Percentiles rank a stretch among this genome's conserved stretches.
Conservation (phyloP, 2,888 invertebrate genomes). For the Kuschelorhynchus macadamiae region DNA sequence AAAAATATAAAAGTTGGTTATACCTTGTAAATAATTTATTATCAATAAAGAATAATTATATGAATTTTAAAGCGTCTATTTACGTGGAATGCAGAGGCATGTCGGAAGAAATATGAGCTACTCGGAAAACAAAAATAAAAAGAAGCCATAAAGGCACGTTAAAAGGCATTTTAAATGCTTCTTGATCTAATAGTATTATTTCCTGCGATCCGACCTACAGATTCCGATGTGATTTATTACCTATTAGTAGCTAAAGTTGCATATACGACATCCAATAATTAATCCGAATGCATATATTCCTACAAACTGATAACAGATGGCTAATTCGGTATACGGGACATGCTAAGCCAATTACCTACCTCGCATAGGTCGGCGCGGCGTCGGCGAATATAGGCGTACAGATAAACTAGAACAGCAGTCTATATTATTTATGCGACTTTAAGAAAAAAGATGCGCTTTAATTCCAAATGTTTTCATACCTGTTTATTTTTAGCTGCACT, state of each 20-base stretch:
- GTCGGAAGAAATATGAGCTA: slow-evolving; percentile 3
- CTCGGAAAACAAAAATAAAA: slow-evolving; percentile 4
- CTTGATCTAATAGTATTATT: slow-evolving; percentile 25
- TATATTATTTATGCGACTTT: no score
- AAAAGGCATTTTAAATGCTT: slow-evolving; percentile 18
- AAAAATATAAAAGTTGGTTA: no score
- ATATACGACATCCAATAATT: slow-evolving; percentile 18
- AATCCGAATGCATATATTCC: slow-evolving; percentile 15
- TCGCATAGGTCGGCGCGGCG: neutral
- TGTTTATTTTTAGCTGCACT: no score
- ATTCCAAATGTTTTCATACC: no score
- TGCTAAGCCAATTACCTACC: neutral
- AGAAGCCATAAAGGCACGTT: slow-evolving; percentile 10
- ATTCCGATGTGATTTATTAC: slow-evolving; percentile 20
- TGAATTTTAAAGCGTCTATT: neutral
- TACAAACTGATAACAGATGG: slow-evolving; percentile 9
- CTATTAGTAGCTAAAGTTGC: slow-evolving; percentile 20
- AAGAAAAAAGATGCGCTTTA: no score
- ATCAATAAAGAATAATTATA: neutral
- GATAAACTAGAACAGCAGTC: no score
- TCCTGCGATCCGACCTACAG: slow-evolving; percentile 14
- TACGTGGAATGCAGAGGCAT: slow-evolving; percentile 11
- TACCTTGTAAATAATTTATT: neutral
- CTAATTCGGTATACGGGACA: slow-evolving; percentile 15
- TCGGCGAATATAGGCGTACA: no score